These are phyloP conservation scores for Oscheius sp. DNA, from an alignment of 2,888 invertebrate genomes.

Conservation along the genomic window DNA sequence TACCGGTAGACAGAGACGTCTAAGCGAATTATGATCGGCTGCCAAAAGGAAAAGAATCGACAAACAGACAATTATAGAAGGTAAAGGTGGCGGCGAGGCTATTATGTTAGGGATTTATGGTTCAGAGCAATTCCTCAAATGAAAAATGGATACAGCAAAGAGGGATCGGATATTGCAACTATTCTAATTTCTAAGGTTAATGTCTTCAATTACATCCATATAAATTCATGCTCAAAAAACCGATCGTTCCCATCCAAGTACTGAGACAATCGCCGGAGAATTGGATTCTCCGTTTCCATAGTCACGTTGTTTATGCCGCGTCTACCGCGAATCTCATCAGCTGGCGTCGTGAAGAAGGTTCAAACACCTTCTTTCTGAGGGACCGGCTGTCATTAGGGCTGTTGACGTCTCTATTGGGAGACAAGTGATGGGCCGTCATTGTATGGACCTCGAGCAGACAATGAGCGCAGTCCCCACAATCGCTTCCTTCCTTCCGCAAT, in stretches of 20 bases:
- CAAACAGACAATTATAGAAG: conserved; percentile 16
- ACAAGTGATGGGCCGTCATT: conserved; percentile 24
- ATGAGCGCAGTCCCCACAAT: conserved; percentile 30
- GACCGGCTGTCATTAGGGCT: conserved; percentile 12
- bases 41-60: not conserved
- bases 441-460: conserved; percentile 27
- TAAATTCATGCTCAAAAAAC: too few relatives aligned
- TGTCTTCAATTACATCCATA: too few relatives aligned
- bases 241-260: too few relatives aligned
- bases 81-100: conserved; percentile 13
- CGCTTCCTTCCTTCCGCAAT: conserved; percentile 36
- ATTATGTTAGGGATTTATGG: not conserved
- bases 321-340: not conserved
- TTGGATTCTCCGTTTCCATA: not conserved
- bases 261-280: not conserved
- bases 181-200: too few relatives aligned
- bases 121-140: not conserved
- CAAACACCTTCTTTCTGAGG: not conserved
- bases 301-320: not conserved
- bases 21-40: conserved; percentile 10
- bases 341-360: not conserved
- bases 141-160: not conserved
- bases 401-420: conserved; percentile 19
- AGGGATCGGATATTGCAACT: too few relatives aligned
- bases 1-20: not conserved